Conservation (phyloP, 2,797 vertebrate species). For the Coregonus suidteri region DNA sequence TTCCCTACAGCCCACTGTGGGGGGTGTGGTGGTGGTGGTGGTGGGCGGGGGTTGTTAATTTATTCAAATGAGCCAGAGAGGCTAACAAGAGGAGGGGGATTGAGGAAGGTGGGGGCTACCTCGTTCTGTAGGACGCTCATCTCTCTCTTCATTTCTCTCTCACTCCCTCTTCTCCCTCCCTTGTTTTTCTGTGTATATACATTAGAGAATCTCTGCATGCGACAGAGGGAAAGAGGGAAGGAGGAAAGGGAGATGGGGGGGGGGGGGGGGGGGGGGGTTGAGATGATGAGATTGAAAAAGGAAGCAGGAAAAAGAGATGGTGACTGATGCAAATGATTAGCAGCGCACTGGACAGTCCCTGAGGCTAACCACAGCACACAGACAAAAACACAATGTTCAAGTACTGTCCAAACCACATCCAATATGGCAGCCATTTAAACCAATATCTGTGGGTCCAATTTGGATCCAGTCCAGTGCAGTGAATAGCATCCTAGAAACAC, state of each 20-base stretch:
- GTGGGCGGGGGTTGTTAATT: slow-evolving; percentile 74
- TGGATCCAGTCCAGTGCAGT: not conserved
- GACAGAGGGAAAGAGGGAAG: slow-evolving; percentile 8
- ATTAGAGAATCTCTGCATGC: slow-evolving; percentile 63
- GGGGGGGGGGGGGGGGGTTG: slow-evolving; percentile 8
- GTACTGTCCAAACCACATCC: slow-evolving; percentile 1
- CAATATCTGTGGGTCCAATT: not conserved
- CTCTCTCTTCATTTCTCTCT: slow-evolving; percentile 25
- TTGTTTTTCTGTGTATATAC: slow-evolving; percentile 46
- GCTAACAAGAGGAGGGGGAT: slow-evolving; percentile 69
- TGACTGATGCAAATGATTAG: slow-evolving; percentile 30
- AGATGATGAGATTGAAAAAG: not conserved
- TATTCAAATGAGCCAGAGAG: slow-evolving; percentile 80
- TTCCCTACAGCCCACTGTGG: too few relatives aligned
- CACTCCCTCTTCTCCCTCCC: not conserved
- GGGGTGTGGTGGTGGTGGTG: slow-evolving; percentile 26
- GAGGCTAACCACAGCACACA: slow-evolving; percentile 49
- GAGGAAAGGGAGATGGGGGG: slow-evolving; percentile 9
- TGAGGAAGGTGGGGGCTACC: slow-evolving; percentile 50
- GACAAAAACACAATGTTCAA: slow-evolving; percentile 42
- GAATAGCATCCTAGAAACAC: not conserved
- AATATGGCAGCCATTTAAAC: not conserved
- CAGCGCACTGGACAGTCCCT: not conserved
- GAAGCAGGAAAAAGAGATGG: slow-evolving; percentile 9
- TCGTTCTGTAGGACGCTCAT: slow-evolving; percentile 61